Evolutionary conservation across 2,888 invertebrate genomes (phyloP), one percentile per base, ranked within the genome.

Genomic region (Eustalomyia histrio): DNA sequence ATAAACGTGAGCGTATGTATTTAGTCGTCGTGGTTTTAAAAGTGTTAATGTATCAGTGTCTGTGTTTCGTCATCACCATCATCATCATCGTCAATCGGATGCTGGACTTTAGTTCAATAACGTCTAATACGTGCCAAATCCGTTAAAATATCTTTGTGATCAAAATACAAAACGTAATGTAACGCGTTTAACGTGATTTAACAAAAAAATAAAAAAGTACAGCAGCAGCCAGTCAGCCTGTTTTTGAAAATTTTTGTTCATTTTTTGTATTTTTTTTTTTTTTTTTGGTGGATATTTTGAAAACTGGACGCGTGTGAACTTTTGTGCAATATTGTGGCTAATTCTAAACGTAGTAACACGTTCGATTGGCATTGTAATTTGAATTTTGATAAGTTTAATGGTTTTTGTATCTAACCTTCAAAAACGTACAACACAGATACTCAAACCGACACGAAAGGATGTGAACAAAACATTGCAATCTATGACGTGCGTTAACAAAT

Each of bases 71-170:
- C 80, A 65, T 68, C 80, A 58, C 68, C 57, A 65, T 64, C 73
- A n/a, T 76, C 80, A 65, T 68, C 80, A 64, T 57, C 74, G 75
- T 71, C 78, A 81, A 81, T 81, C 78, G 81, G 81, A 81, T 81
- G 81, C 81, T 81, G 81, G 78, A 81, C 81, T 78, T 81, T 78
- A 74, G 71, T 81, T 81, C 81, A 81, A 81, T 81, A 81, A 81
- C 74, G 69, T 76, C 76, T 52, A 76, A 64, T 76, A 76, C 76
- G 81, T 78, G 78, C 81, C 74, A 78, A 75, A 81, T 67, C 29
- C 74, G 74, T 80, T 76, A 76, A 29, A 65, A 68, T 75, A 71
- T 64, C 60, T 63, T 63, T 64, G 29, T 47, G 43, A 29, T 14
- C n/a, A 47, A 47, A 47, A 39, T 12, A 60, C 50, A 58, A 17